These are phyloP conservation scores for Cyrtonyx montezumae DNA, from an alignment of 2,113 vertebrate genomes.

Conservation along the genomic window DNA sequence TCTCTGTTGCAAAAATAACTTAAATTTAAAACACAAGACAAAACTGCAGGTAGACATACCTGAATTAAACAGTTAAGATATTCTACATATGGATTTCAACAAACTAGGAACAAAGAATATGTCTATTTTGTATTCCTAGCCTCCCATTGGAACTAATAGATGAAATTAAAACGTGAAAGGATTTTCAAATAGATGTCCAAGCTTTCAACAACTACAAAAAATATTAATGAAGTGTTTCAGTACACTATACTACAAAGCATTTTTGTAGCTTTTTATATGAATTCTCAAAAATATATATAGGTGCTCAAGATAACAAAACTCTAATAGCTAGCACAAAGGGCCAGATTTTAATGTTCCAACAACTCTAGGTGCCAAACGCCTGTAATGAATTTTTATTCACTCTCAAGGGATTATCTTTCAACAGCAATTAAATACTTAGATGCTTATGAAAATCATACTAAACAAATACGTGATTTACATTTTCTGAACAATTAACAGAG, in stretches of 20 bases:
- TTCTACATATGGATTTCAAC: neutral
- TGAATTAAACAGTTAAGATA: neutral
- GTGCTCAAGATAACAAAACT: neutral
- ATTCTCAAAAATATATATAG: neutral
- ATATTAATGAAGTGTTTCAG: neutral
- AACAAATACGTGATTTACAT: neutral
- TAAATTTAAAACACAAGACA: neutral
- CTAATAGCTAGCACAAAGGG: neutral
- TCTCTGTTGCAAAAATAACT: neutral
- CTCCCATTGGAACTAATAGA: neutral
- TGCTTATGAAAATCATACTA: neutral
- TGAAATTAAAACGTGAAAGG: neutral
- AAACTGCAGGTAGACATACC: neutral
- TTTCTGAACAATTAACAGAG: constrained; percentile 6
- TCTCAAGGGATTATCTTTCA: neutral
- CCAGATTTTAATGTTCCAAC: neutral
- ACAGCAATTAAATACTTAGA: neutral
- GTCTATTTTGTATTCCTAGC: neutral
- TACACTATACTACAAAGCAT: neutral
- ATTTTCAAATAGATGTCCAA: neutral
- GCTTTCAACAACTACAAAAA: neutral
- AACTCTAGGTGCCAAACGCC: neutral
- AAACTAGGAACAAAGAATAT: neutral
- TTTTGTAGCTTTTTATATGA: neutral
- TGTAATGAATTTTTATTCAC: neutral